These are phyloP conservation scores for Metopia argyrocephala DNA, from an alignment of 2,888 invertebrate species.

Conservation along the genomic window DNA sequence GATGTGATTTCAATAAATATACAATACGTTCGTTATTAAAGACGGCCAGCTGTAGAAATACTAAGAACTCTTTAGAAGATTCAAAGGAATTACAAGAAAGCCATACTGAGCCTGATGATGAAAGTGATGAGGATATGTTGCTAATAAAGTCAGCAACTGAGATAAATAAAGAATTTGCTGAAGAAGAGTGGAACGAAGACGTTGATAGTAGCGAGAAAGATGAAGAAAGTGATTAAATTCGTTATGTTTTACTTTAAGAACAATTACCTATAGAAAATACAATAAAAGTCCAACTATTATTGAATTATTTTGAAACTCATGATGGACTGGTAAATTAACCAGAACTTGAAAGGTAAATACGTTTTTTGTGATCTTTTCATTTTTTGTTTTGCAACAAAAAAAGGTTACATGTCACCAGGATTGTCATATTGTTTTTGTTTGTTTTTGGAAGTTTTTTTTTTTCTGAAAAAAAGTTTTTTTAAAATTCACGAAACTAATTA, in stretches of 20 bases:
- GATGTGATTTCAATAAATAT: conserved; percentile 94
- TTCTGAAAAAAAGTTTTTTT: too few relatives aligned
- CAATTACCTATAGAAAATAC: not conserved
- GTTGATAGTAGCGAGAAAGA: conserved; percentile 67
- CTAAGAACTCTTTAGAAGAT: conserved; percentile 4
- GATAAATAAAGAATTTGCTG: conserved; percentile 54
- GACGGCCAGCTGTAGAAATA: conserved; percentile 75
- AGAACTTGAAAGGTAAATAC: too few relatives aligned
- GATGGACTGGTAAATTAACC: too few relatives aligned
- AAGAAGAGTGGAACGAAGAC: conserved; percentile 68
- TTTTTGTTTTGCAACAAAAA: too few relatives aligned
- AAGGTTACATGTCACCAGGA: too few relatives aligned
- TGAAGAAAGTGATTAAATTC: conserved; percentile 54
- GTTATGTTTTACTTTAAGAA: conserved; percentile 21
- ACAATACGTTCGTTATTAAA: conserved; percentile 85
- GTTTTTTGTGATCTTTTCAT: too few relatives aligned
- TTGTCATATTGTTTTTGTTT: too few relatives aligned
- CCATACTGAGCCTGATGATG: not conserved
- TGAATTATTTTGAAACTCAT: too few relatives aligned
- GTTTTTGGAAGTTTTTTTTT: too few relatives aligned
- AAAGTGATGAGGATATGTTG: conserved; percentile 72
- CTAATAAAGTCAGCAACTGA: conserved; percentile 64
- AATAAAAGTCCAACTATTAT: conserved; percentile 27
- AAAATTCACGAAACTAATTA: too few relatives aligned
- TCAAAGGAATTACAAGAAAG: not conserved